phyloP scores from a whole-genome alignment of 2,888 invertebrate genomes.

The Polydesmus complanatus region DNA sequence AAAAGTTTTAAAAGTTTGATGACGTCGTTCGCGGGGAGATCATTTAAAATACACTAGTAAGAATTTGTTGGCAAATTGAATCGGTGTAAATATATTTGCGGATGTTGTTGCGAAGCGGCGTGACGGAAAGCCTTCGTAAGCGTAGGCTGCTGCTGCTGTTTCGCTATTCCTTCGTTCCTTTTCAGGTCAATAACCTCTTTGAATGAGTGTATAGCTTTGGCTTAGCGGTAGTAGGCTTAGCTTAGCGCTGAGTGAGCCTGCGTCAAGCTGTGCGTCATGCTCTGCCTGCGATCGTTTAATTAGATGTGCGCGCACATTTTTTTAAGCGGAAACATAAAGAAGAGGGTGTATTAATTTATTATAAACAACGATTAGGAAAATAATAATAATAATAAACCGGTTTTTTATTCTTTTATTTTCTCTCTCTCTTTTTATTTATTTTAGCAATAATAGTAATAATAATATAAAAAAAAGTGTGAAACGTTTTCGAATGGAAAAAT shows the following conservation, averaged over 20 bases:
- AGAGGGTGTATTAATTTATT: not conserved
- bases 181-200: not conserved
- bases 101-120: not conserved
- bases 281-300: not conserved
- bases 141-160: not conserved
- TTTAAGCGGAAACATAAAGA: not conserved
- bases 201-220: not conserved
- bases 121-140: not conserved
- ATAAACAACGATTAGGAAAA: not conserved
- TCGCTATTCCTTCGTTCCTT: not conserved
- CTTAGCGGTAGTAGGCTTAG: not conserved
- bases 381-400: not conserved
- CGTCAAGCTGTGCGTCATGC: not conserved
- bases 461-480: not conserved
- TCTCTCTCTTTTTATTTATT: too few species aligned
- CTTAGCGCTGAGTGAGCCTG: not conserved
- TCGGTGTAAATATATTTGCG: not conserved
- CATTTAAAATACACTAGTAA: too few species aligned
- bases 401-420: not conserved
- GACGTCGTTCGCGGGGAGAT: too few species aligned
- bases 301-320: not conserved
- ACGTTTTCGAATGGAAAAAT: not conserved
- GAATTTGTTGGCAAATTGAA: not conserved
- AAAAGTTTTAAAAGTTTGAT: too few species aligned
- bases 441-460: not conserved